These are phyloP conservation scores for Elmis aenea DNA, from an alignment of 2,888 invertebrate genomes.

Conservation along the genomic window DNA sequence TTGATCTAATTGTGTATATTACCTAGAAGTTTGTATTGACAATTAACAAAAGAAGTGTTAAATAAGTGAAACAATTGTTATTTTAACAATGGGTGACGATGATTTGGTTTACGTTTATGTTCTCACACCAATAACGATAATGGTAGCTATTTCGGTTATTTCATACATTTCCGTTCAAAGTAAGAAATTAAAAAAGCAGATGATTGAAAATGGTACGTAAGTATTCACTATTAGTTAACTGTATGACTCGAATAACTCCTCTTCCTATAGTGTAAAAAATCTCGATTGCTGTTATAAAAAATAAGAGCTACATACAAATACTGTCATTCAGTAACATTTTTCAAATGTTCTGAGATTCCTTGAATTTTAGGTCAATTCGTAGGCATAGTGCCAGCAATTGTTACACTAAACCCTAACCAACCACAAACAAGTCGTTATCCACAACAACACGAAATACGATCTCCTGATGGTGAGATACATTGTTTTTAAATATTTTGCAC, in stretches of 20 bases:
- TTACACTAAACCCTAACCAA: neutral
- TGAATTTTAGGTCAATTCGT: conserved; percentile 8
- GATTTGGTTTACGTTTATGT: conserved; percentile 11
- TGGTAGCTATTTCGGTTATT: conserved; percentile 9
- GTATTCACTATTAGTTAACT: neutral
- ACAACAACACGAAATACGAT: conserved; percentile 3
- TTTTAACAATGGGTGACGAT: too few species aligned
- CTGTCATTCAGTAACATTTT: too few species aligned
- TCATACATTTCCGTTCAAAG: conserved; percentile 9
- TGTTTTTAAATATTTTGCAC: too few species aligned
- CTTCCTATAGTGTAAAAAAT: too few species aligned
- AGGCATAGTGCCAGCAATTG: conserved; percentile 5
- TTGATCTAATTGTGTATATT: too few species aligned
- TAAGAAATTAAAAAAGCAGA: conserved; percentile 2
- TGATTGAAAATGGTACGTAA: conserved; percentile 8
- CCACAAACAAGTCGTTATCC: neutral
- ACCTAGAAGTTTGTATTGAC: too few species aligned
- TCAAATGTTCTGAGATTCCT: too few species aligned
- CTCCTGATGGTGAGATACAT: conserved; percentile 9
- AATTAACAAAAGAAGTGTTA: too few species aligned
- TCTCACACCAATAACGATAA: conserved; percentile 8
- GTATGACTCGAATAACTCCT: too few species aligned
- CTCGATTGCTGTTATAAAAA: too few species aligned
- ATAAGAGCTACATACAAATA: too few species aligned
- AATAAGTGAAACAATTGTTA: too few species aligned